These are phyloP conservation scores for Scortum barcoo DNA, from an alignment of 2,113 vertebrate species.

Conservation along the genomic window DNA sequence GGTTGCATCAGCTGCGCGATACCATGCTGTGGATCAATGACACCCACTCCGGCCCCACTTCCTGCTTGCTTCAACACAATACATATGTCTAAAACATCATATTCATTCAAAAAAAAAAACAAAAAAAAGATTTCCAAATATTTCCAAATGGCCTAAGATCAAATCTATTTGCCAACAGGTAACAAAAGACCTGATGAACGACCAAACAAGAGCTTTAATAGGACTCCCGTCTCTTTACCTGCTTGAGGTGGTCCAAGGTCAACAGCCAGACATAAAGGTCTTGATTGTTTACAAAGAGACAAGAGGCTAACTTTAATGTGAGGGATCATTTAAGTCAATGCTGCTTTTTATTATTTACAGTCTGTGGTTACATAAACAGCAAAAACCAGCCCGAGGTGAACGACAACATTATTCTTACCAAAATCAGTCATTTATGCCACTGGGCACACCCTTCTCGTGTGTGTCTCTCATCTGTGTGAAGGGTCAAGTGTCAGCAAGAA, in stretches of 20 bases:
- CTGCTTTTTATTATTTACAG: not conserved
- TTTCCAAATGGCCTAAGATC: not conserved
- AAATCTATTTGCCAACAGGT: not conserved
- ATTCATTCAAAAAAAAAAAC: no score
- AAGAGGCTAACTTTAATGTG: not conserved
- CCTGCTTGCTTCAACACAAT: constrained; percentile 3
- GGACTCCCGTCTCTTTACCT: constrained; percentile 8
- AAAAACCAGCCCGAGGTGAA: constrained; percentile 3
- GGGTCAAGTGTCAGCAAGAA: constrained; percentile 62
- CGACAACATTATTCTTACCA: not conserved
- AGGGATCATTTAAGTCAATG: not conserved
- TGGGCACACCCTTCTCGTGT: constrained; percentile 15
- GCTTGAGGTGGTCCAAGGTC: constrained; percentile 39
- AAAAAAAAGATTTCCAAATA: not conserved
- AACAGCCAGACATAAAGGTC: constrained; percentile 15
- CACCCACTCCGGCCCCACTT: constrained; percentile 31
- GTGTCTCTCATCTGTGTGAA: not conserved
- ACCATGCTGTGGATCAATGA: constrained; percentile 51
- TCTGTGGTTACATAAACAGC: not conserved
- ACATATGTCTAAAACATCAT: not conserved
- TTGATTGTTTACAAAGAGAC: constrained; percentile 23
- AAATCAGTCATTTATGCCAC: constrained; percentile 1
- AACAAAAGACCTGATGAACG: constrained; percentile 14
- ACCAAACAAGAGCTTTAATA: not conserved
- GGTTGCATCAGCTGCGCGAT: constrained; percentile 72